These are phyloP conservation scores for Dusona sp. DNA, from an alignment of 2,888 invertebrate genomes.

Conservation along the genomic window DNA sequence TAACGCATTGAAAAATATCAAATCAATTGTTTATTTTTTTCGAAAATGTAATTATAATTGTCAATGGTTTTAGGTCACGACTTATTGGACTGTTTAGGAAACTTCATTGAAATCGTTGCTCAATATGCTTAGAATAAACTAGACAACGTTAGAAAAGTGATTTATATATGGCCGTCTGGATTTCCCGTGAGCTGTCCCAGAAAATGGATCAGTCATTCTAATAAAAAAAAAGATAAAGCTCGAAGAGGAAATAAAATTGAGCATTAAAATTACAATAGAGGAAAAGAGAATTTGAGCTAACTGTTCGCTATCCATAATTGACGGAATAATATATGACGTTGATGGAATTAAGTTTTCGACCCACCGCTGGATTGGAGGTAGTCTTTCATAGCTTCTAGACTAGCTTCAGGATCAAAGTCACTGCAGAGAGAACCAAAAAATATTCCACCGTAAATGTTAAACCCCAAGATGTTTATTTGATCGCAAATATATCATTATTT, in stretches of 20 bases:
- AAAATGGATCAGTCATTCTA: not conserved
- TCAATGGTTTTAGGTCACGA: not conserved
- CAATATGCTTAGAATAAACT: not conserved
- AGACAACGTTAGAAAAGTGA: not conserved
- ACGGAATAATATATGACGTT: not conserved
- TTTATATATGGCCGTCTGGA: not conserved
- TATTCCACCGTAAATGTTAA: not conserved
- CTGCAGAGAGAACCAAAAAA: conserved; percentile 6
- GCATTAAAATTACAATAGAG: not conserved
- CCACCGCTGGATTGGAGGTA: conserved; percentile 58
- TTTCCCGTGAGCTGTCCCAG: not conserved
- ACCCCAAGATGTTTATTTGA: not conserved
- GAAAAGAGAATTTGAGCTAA: not conserved
- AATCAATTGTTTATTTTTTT: not conserved
- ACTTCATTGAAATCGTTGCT: not conserved
- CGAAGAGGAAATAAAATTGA: not conserved
- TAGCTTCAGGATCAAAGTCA: conserved; percentile 57
- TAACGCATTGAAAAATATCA: not conserved
- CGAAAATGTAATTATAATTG: not conserved
- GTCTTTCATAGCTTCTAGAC: conserved; percentile 53
- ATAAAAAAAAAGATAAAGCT: not conserved
- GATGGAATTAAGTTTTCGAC: conserved; percentile 23
- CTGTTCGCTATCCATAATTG: not conserved
- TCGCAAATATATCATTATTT: not conserved
- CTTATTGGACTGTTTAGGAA: not conserved